These are phyloP conservation scores for Ellobium chinense DNA, from an alignment of 2,888 invertebrate species.

Conservation along the genomic window DNA sequence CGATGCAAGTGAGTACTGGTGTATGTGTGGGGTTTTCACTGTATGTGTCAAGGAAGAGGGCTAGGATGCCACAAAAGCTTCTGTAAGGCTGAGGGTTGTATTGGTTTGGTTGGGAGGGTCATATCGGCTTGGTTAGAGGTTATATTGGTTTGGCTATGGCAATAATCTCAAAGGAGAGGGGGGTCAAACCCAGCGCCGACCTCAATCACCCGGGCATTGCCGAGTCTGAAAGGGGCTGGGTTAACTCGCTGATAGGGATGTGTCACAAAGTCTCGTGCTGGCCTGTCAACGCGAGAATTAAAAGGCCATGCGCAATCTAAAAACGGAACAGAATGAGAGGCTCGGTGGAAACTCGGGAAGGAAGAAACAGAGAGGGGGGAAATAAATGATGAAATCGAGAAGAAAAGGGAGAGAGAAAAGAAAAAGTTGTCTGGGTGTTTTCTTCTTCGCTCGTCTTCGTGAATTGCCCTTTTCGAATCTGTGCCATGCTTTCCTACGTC, in stretches of 20 bases:
- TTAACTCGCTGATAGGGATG: conserved; percentile 54
- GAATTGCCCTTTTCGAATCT: neutral
- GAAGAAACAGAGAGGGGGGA: neutral
- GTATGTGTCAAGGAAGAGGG: too few species aligned
- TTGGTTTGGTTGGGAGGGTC: too few species aligned
- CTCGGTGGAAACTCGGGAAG: neutral
- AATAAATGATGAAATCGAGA: neutral
- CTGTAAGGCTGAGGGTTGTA: too few species aligned
- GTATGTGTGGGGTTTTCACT: too few species aligned
- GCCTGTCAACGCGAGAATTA: conserved; percentile 47
- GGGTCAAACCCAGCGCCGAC: conserved; percentile 38
- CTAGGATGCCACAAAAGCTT: too few species aligned
- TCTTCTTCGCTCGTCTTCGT: neutral
- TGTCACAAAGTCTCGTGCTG: conserved; percentile 38
- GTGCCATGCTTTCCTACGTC: neutral
- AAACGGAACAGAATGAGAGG: neutral
- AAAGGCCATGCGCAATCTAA: conserved; percentile 45
- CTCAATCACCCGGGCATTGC: conserved; percentile 30
- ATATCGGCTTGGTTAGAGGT: neutral
- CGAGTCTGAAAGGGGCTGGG: conserved; percentile 25
- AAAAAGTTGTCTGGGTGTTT: neutral
- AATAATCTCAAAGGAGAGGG: conserved; percentile 5
- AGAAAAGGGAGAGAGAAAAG: neutral
- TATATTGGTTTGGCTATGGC: neutral
- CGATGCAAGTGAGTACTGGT: too few species aligned